Conservation (phyloP, 2,888 invertebrate genomes). For the Plebejus anna region DNA sequence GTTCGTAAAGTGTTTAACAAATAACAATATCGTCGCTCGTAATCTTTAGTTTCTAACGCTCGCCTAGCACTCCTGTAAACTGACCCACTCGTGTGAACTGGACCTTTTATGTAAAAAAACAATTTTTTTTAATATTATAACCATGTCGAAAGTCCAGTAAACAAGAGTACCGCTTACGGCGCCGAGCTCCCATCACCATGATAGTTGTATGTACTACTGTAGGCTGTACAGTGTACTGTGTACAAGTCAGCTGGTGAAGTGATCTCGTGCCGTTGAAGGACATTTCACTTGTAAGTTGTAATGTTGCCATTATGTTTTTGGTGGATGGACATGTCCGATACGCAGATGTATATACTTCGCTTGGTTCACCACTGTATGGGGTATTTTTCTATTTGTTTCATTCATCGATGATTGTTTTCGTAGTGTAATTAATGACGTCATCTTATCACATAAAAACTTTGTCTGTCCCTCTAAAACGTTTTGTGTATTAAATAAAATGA, state of each 20-base stretch:
- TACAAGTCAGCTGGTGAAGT: too few relatives aligned
- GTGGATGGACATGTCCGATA: neutral
- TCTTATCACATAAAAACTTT: neutral
- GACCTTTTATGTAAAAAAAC: neutral
- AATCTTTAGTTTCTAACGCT: slow-evolving; percentile 13
- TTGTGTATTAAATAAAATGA: neutral
- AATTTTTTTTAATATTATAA: neutral
- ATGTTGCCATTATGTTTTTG: neutral
- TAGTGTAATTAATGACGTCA: neutral
- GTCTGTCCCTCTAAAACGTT: neutral
- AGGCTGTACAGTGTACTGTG: too few relatives aligned
- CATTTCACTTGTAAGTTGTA: too few relatives aligned
- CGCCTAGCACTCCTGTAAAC: neutral
- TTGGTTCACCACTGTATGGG: neutral
- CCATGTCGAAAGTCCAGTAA: neutral
- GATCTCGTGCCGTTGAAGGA: too few relatives aligned
- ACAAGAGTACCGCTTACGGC: neutral
- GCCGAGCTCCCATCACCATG: neutral
- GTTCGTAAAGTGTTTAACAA: too few relatives aligned
- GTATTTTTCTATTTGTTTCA: neutral
- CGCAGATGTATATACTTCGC: neutral
- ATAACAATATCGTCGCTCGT: neutral
- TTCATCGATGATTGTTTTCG: neutral
- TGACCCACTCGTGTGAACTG: neutral
- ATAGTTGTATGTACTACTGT: neutral